Evolutionary conservation across 2,113 vertebrate species (phyloP).

Genomic region (Euleptes europaea): DNA sequence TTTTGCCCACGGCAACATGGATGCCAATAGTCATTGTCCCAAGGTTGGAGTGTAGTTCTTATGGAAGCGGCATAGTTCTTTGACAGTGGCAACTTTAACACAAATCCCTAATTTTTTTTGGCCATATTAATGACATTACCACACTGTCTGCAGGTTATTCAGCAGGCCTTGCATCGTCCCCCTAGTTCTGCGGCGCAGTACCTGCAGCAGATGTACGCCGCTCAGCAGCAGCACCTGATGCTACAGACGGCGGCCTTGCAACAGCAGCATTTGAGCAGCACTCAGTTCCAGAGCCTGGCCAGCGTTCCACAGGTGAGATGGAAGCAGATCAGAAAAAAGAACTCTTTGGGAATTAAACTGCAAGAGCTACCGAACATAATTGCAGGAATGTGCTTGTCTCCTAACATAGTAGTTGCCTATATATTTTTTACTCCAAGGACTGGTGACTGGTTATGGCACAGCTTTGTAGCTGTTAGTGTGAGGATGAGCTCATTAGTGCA

Average conservation of each 20-base stretch:
- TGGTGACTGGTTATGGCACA: background rate
- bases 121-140: constrained; percentile 57
- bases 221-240: constrained; percentile 94
- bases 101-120: constrained; percentile 32
- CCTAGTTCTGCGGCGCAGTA: constrained; percentile 92
- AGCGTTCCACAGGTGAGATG: constrained; percentile 86
- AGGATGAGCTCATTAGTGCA: background rate
- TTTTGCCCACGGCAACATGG: background rate
- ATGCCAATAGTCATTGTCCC: background rate
- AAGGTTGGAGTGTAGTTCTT: background rate
- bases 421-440: background rate
- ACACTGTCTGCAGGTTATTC: constrained; percentile 85
- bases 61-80: background rate
- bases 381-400: constrained; percentile 62
- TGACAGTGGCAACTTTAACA: constrained; percentile 27
- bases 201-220: constrained; percentile 95
- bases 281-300: constrained; percentile 87
- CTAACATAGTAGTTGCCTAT: constrained; percentile 18
- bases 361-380: background rate
- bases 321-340: constrained; percentile 42
- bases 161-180: constrained; percentile 90
- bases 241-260: constrained; percentile 90
- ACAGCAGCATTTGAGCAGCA: constrained; percentile 86
- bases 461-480: background rate
- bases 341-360: background rate